Percentiles rank a stretch among this genome's conserved stretches.
Evolutionary conservation across 1,140 invertebrate species (phyloP).

Genomic region (Pantala flavescens): DNA sequence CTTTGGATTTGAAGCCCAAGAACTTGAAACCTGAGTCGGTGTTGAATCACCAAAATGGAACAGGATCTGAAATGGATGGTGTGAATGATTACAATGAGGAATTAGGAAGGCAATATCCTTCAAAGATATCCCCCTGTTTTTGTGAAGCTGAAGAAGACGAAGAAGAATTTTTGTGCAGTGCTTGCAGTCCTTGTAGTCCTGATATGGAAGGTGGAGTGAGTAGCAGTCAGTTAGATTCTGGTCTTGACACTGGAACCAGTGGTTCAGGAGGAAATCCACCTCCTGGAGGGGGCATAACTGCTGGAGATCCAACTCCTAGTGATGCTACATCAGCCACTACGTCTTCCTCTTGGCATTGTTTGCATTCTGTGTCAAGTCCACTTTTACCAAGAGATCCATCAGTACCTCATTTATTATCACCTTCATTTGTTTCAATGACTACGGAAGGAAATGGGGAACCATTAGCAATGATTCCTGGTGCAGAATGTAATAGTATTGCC

Average conservation of each 20-base stretch:
- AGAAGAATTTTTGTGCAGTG: slow-evolving; percentile 11
- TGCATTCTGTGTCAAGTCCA: slow-evolving; percentile 1
- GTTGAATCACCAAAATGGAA: neutral
- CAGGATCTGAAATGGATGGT: neutral
- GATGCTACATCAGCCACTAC: neutral
- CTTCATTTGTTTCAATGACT: neutral
- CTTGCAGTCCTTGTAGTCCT: neutral
- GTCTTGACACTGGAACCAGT: slow-evolving; percentile 4
- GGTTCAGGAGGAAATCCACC: neutral
- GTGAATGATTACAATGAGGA: neutral
- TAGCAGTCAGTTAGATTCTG: slow-evolving; percentile 6
- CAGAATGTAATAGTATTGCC: neutral
- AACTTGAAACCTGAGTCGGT: neutral
- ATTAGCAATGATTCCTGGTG: neutral
- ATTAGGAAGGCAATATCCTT: neutral
- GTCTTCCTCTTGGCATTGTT: neutral
- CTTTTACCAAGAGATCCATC: neutral
- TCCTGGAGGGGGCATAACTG: neutral
- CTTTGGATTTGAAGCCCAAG: neutral
- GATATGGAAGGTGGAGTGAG: slow-evolving; percentile 9
- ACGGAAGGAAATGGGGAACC: neutral
- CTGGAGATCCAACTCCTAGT: neutral
- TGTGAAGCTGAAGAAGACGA: slow-evolving; percentile 10
- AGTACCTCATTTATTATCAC: neutral
- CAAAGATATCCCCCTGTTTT: neutral